Evolutionary conservation across 2,888 invertebrate species (phyloP).

Genomic region (Ennomos fuscantarius): DNA sequence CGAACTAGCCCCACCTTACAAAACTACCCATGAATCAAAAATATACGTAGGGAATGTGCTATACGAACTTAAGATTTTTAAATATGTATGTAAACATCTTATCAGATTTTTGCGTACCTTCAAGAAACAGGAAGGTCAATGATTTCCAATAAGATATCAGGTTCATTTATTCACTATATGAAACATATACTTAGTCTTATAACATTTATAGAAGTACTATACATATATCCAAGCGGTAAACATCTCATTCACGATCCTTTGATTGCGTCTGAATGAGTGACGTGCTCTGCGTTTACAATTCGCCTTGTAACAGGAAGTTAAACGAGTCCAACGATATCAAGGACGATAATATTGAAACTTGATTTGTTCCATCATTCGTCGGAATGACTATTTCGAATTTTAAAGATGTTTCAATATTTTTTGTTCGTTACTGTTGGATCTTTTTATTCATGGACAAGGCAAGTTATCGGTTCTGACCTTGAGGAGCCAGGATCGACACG

Average conservation of each 20-base stretch:
- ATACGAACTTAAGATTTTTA: constrained; percentile 27
- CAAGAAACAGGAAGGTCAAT: constrained; percentile 27
- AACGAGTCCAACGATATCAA: constrained; percentile 78
- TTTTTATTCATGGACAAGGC: constrained; percentile 22
- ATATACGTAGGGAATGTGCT: constrained; percentile 14
- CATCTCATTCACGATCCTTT: constrained; percentile 82
- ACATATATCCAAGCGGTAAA: constrained; percentile 63
- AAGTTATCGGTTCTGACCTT: constrained; percentile 64
- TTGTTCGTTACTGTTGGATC: constrained; percentile 18
- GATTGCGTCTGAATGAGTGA: constrained; percentile 82
- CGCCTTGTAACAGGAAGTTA: constrained; percentile 75
- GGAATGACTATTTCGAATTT: constrained; percentile 33
- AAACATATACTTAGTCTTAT: constrained; percentile 58
- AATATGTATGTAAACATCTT: constrained; percentile 26
- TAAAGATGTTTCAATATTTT: constrained; percentile 23
- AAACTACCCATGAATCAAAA: constrained; percentile 29
- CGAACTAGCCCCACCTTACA: constrained; percentile 15
- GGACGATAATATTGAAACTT: constrained; percentile 73
- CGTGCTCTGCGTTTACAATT: constrained; percentile 78
- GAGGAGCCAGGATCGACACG: constrained; percentile 64
- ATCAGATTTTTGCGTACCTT: constrained; percentile 21
- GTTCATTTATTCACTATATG: constrained; percentile 60
- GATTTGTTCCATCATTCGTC: constrained; percentile 58
- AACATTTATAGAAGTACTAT: constrained; percentile 46
- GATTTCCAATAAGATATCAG: constrained; percentile 22